Percentiles rank a stretch among this genome's conserved stretches.
phyloP scores from a whole-genome alignment of 2,888 invertebrate species.

The Drosophila ezoana region DNA sequence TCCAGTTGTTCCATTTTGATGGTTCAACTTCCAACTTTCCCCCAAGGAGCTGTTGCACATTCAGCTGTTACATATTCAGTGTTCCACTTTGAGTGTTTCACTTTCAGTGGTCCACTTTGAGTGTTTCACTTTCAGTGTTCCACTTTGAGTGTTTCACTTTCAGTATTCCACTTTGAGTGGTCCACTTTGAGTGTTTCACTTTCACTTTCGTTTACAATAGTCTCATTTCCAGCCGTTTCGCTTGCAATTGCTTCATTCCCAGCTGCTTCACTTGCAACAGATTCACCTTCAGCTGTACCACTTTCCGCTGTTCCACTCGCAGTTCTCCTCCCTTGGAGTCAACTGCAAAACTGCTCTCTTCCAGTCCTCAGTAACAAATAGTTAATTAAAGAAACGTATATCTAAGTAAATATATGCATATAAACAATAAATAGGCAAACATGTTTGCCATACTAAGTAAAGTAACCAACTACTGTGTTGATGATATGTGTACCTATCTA shows the following conservation, averaged over 20 bases:
- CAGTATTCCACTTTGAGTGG: background rate
- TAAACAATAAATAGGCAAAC: conserved; percentile 49
- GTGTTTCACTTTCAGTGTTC: background rate
- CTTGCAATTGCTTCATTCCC: background rate
- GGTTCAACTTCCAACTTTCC: background rate
- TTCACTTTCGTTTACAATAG: background rate
- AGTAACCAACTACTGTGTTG: conserved; percentile 53
- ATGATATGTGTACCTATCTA: conserved; percentile 67
- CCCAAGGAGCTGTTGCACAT: background rate
- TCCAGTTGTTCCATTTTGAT: background rate
- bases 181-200: background rate
- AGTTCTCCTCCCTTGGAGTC: background rate
- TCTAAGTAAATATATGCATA: conserved; percentile 38
- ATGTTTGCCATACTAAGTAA: conserved; percentile 46
- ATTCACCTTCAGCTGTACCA: background rate
- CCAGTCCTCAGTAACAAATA: conserved; percentile 49
- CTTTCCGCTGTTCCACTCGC: background rate
- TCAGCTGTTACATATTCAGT: background rate
- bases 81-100: background rate
- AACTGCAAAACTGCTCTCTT: conserved; percentile 60
- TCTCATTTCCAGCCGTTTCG: background rate
- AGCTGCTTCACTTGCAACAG: background rate
- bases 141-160: background rate
- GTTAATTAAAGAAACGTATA: conserved; percentile 27
- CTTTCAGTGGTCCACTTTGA: background rate